Conservation (phyloP, 2,113 vertebrate genomes). For the Microcebus tavaratra region DNA sequence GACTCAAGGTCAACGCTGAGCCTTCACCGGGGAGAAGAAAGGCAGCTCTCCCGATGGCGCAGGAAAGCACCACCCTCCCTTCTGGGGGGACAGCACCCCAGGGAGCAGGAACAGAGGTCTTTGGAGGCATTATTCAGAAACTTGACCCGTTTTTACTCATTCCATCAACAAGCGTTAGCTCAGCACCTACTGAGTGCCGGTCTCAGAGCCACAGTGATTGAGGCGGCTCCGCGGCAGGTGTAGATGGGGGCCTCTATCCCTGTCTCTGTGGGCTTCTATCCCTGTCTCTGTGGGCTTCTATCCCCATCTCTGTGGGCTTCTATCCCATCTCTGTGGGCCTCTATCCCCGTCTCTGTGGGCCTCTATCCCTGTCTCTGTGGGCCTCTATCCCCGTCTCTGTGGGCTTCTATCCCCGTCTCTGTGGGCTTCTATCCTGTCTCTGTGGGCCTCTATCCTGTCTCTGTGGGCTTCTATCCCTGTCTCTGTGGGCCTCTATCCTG, state of each 20-base stretch:
- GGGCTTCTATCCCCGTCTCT: no score
- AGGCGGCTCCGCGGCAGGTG: fast-evolving
- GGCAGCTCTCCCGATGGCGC: not conserved
- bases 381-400: no score
- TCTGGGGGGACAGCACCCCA: fast-evolving
- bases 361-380: no score
- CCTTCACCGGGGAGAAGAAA: not conserved
- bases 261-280: no score
- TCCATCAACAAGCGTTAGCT: not conserved
- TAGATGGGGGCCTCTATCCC: not conserved
- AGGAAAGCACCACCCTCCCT: not conserved
- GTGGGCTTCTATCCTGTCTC: no score
- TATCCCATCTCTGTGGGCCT: no score
- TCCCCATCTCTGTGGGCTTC: no score
- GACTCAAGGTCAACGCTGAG: not conserved
- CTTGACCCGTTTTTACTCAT: fast-evolving
- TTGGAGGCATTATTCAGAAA: not conserved
- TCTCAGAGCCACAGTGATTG: not conserved
- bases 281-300: no score
- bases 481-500: not conserved
- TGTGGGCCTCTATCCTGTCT: not conserved
- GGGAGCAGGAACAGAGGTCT: not conserved
- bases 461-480: no score
- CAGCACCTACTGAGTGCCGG: not conserved
- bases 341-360: no score